Base-by-base conservation (phyloP, 2,113 vertebrate species). In the Leucoraja erinaceus region DNA sequence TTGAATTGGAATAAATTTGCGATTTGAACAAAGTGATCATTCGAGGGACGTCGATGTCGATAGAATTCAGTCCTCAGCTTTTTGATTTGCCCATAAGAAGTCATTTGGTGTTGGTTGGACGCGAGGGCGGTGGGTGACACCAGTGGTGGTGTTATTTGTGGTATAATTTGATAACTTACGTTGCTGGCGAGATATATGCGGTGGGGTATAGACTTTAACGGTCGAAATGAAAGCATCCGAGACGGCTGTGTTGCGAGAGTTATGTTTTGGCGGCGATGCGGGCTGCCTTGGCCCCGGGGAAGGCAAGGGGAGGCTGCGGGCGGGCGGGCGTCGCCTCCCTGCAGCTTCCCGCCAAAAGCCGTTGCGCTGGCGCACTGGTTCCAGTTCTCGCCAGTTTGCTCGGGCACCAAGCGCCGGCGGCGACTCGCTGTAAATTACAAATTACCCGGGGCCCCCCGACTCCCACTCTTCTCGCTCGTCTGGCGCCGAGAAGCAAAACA, bases 271-370 rank as follows among this genome's bases (percentile, higher is more conserved):
- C 18, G 70, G 14, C 14, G 70, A 20, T 3, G 38, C 38, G 70
- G 14, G 16, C 22, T 47, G 38, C 38, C 38, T 72, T 25, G 70
- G 70, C 16, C 16, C 18, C 18, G 14, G 70, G 18, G 70, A 1
- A 68, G 66, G 66, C 7, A 56, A 18, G 77, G 75, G 31, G 76
- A 14, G 16, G 25, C 70, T 14, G 66, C 66, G 38, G 38, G 38
- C 38, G 38, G 38, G 38, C 38, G 90, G 72, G 90, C 90, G 90
- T 70, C 68, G 66, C 33, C 90, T n/a, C 12, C 11, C 33, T 6
- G 63, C 33, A 25, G 8, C 22, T 91, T 91, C 66, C 90, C 90
- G 66, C 66, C 90, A 25, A 91, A 91, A 91, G 33, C 90, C 63
- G 66, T 70, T 70, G 88, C 61, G 68, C 33, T 31, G 22, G 68